Evolutionary conservation across 2,888 invertebrate genomes (phyloP).

Genomic region (Dryadula phaetusa): DNA sequence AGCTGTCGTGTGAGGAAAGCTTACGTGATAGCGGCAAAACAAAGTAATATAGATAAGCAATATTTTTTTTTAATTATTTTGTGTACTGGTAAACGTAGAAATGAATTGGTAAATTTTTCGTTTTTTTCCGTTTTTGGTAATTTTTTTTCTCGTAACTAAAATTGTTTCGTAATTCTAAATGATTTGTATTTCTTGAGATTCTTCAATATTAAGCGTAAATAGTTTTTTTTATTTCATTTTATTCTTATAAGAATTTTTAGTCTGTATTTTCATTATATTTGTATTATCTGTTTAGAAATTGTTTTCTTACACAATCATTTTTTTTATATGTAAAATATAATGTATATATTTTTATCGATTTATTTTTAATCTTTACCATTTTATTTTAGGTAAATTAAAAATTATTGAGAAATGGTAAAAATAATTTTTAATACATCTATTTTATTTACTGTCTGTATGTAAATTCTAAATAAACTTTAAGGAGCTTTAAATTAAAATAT

Average conservation of each 20-base stretch:
- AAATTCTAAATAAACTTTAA: neutral
- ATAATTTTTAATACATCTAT: neutral
- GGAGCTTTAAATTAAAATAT: constrained; percentile 13
- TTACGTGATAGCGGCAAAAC: too few relatives aligned
- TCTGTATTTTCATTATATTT: neutral
- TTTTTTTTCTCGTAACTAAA: neutral
- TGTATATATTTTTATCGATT: neutral
- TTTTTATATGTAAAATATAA: neutral
- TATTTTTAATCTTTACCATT: neutral
- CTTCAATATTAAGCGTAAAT: constrained; percentile 5
- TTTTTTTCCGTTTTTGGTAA: neutral
- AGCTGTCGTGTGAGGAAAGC: too few relatives aligned
- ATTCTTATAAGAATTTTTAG: neutral
- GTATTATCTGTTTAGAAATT: constrained; percentile 8
- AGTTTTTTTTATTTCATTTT: neutral
- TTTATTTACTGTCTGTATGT: constrained; percentile 2
- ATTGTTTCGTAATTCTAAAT: neutral
- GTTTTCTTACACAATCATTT: constrained; percentile 2
- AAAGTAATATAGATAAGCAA: too few relatives aligned
- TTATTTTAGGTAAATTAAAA: neutral
- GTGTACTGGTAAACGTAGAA: too few relatives aligned
- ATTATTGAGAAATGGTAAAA: neutral
- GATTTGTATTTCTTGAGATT: neutral
- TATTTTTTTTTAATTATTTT: too few relatives aligned
- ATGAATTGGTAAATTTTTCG: too few relatives aligned